These are phyloP conservation scores for Pithecia hirsuta DNA, from an alignment of 2,797 vertebrate species.

Conservation along the genomic window DNA sequence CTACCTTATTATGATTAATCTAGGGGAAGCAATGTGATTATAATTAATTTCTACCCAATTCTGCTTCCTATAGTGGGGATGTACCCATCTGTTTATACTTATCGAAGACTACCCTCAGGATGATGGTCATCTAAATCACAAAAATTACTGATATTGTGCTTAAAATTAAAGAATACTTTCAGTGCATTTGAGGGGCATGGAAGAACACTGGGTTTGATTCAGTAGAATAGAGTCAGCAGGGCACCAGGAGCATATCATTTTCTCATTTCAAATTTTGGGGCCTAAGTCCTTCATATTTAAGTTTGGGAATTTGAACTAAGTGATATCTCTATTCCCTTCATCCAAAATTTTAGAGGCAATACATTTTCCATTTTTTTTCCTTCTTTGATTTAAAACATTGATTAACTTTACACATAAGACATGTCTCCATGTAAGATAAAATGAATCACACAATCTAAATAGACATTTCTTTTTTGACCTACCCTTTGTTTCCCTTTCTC, in stretches of 20 bases:
- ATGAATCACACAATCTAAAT: neutral
- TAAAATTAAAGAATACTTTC: neutral
- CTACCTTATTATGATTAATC: constrained; percentile 60
- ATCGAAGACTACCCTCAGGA: constrained; percentile 47
- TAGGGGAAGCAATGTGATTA: constrained; percentile 60
- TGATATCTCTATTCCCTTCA: neutral
- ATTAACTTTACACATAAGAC: neutral
- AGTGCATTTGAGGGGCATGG: neutral
- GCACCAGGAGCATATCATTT: neutral
- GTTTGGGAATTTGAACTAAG: neutral
- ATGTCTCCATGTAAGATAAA: neutral
- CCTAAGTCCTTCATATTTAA: neutral
- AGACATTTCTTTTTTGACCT: neutral
- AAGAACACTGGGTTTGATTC: neutral
- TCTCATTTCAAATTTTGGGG: neutral
- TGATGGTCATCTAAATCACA: constrained; percentile 56
- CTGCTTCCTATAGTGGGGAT: constrained; percentile 52
- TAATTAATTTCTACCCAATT: constrained; percentile 72
- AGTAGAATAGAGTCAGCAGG: neutral
- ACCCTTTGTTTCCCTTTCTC: rapidly evolving
- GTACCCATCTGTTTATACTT: constrained; percentile 69
- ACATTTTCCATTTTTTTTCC: neutral
- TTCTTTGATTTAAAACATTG: neutral
- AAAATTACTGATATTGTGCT: constrained; percentile 42
- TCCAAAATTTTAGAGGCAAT: neutral